Evolutionary conservation across 2,888 invertebrate species (phyloP).

Genomic region (Aleiodes leptofemur): DNA sequence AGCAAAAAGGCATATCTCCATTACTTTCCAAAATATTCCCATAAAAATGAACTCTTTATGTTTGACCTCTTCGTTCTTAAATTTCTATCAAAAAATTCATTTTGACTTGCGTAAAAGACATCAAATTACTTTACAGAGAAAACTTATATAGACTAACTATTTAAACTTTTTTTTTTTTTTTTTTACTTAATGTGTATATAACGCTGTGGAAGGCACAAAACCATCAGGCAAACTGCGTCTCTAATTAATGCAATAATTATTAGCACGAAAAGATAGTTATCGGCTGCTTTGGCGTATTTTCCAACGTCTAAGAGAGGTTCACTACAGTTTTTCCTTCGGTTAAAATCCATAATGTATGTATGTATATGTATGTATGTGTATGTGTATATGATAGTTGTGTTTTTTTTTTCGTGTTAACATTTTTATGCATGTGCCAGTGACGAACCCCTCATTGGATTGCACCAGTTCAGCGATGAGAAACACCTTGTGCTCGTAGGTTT

Average conservation of each 20-base stretch:
- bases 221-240: conserved; percentile 47
- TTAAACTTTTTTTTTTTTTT: conserved; percentile 7
- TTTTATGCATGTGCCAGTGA: conserved; percentile 13
- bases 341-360: neutral
- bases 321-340: conserved; percentile 59
- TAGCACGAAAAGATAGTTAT: conserved; percentile 71
- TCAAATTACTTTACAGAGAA: neutral
- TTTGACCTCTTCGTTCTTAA: too few species aligned
- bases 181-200: conserved; percentile 25
- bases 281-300: conserved; percentile 58
- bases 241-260: conserved; percentile 72
- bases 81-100: neutral
- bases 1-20: too few species aligned
- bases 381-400: neutral
- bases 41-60: too few species aligned
- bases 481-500: conserved; percentile 27
- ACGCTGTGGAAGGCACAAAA: conserved; percentile 20
- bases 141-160: conserved; percentile 15
- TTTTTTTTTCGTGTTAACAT: too few species aligned
- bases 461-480: conserved; percentile 39
- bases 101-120: conserved; percentile 29
- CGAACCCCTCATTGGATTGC: conserved; percentile 28
- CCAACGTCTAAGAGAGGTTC: conserved; percentile 59
- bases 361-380: neutral
- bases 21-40: too few species aligned